phyloP scores from a whole-genome alignment of 2,113 vertebrate genomes.

The Nycticebus coucang region DNA sequence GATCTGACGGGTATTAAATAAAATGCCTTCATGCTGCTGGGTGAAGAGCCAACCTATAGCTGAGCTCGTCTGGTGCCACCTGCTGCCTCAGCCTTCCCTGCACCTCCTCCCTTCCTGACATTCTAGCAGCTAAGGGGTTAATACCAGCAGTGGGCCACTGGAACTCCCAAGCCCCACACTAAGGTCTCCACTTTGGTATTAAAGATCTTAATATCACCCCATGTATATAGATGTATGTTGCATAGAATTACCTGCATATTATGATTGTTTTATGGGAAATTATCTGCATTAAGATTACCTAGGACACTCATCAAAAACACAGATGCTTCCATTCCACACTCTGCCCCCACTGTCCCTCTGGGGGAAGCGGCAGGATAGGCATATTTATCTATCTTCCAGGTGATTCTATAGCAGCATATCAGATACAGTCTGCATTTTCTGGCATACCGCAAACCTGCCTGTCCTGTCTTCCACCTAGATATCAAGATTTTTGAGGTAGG shows the following conservation, averaged over 20 bases:
- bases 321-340: neutral
- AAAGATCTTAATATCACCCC: neutral
- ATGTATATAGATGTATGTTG: neutral
- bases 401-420: neutral
- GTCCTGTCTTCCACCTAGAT: neutral
- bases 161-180: neutral
- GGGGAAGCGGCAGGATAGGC: neutral
- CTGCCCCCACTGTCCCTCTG: neutral
- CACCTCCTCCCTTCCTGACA: neutral
- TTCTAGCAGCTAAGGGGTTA: neutral
- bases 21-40: neutral
- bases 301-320: neutral
- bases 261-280: neutral
- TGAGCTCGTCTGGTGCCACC: neutral
- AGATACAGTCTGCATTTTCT: slow-evolving; percentile 18
- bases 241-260: neutral
- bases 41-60: neutral
- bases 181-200: neutral
- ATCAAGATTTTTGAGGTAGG: neutral
- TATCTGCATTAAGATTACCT: neutral
- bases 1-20: neutral
- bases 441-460: neutral
- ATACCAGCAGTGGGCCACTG: neutral
- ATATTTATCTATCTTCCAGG: neutral
- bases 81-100: neutral